phyloP scores from a whole-genome alignment of 2,797 vertebrate genomes.

The Philypnodon macrostomus region DNA sequence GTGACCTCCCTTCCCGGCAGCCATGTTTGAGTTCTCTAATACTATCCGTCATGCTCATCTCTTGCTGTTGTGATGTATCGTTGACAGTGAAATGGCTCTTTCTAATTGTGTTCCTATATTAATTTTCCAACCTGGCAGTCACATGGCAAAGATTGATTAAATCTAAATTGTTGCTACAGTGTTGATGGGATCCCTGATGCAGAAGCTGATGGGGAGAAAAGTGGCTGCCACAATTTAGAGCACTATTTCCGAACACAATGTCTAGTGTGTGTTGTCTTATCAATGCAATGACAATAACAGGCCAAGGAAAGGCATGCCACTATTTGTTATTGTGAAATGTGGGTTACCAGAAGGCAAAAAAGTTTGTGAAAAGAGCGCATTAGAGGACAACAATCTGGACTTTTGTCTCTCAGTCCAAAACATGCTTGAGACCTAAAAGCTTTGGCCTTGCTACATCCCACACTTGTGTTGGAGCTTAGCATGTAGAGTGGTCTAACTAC shows the following conservation, averaged over 20 bases:
- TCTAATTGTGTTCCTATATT: slow-evolving; percentile 72
- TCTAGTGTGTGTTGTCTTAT: neutral
- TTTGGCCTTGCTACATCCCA: slow-evolving; percentile 35
- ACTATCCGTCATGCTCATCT: slow-evolving; percentile 29
- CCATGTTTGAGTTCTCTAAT: slow-evolving; percentile 18
- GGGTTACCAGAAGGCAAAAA: neutral
- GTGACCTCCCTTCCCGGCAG: slow-evolving; percentile 23
- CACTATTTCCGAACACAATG: slow-evolving; percentile 14
- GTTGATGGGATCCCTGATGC: slow-evolving; percentile 63
- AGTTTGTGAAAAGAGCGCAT: neutral
- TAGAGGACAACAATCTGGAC: neutral
- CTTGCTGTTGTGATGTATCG: slow-evolving; percentile 39
- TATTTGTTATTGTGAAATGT: neutral
- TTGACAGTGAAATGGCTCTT: slow-evolving; percentile 63
- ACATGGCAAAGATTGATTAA: slow-evolving; percentile 72
- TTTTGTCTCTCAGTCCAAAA: slow-evolving; percentile 17
- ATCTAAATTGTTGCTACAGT: slow-evolving; percentile 72
- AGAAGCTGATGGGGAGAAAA: slow-evolving; percentile 46
- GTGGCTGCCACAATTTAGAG: slow-evolving; percentile 22
- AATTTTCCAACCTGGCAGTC: slow-evolving; percentile 72
- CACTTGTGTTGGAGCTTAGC: slow-evolving; percentile 45
- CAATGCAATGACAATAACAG: neutral
- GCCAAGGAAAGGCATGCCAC: neutral
- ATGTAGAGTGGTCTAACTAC: slow-evolving; percentile 51
- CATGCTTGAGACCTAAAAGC: slow-evolving; percentile 30